Conservation (phyloP, 2,888 invertebrate genomes). For the Caenorhabditis afra region DNA sequence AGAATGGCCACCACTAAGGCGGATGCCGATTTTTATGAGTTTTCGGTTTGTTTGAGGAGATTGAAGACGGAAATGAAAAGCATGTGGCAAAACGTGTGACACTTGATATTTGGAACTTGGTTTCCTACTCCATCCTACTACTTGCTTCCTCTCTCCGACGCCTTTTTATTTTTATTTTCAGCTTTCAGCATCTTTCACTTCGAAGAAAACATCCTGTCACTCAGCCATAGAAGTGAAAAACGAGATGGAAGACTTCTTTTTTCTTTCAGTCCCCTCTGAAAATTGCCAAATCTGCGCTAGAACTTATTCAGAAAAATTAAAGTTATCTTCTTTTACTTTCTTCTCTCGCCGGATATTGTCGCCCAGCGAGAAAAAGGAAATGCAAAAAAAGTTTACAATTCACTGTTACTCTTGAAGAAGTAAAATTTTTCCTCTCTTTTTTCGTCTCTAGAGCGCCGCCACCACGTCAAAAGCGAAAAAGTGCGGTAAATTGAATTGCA, state of each 20-base stretch:
- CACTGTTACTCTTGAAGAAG: slow-evolving; percentile 8
- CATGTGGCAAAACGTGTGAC: slow-evolving; percentile 34
- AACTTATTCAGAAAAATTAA: no score
- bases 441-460: no score
- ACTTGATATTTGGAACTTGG: slow-evolving; percentile 52
- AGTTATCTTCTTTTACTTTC: no score
- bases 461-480: slow-evolving; percentile 24
- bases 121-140: slow-evolving; percentile 6
- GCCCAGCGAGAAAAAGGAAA: no score
- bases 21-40: no score
- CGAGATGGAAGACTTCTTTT: slow-evolving; percentile 6
- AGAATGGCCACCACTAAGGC: no score
- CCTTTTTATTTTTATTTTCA: slow-evolving; percentile 5
- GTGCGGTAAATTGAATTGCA: slow-evolving; percentile 61
- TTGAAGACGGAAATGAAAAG: no score
- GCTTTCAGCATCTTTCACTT: slow-evolving; percentile 19
- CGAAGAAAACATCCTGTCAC: slow-evolving; percentile 21
- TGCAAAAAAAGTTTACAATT: no score
- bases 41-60: no score
- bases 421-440: neutral
- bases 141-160: slow-evolving; percentile 8
- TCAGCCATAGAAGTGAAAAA: slow-evolving; percentile 9
- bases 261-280: neutral
- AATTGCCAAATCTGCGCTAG: no score
- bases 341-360: no score